These are phyloP conservation scores for Pardosa pseudoannulata DNA, from an alignment of 2,888 invertebrate genomes.

Conservation along the genomic window DNA sequence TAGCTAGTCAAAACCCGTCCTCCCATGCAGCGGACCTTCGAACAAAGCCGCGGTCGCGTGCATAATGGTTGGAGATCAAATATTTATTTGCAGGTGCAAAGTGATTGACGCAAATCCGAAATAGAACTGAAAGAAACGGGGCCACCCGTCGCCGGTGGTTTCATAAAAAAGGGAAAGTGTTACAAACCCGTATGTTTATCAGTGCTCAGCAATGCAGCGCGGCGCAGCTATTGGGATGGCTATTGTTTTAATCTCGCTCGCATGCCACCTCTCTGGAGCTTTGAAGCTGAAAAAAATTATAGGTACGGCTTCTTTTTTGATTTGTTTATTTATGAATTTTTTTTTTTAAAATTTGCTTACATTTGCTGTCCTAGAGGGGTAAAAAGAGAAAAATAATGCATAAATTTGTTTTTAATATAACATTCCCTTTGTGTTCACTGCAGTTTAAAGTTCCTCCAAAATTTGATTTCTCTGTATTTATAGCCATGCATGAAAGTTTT, in stretches of 20 bases:
- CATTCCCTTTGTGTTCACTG: too few relatives aligned
- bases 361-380: too few relatives aligned
- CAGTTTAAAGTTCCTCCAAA: too few relatives aligned
- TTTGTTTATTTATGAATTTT: too few relatives aligned
- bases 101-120: not conserved
- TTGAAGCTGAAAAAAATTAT: not conserved
- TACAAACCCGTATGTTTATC: not conserved
- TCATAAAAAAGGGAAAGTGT: not conserved
- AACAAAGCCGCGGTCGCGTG: not conserved
- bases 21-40: too few relatives aligned
- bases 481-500: too few relatives aligned
- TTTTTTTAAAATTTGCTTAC: too few relatives aligned
- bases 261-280: not conserved
- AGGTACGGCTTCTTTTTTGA: not conserved
- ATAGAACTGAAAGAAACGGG: not conserved
- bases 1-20: too few relatives aligned
- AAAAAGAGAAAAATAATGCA: too few relatives aligned
- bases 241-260: not conserved
- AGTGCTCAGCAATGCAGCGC: not conserved
- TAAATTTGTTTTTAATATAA: too few relatives aligned
- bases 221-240: not conserved
- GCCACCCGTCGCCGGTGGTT: not conserved
- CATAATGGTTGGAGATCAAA: not conserved
- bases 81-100: constrained; percentile 5
- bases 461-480: too few relatives aligned